Conservation (phyloP, 2,113 vertebrate species). For the Baryphthengus martii region DNA sequence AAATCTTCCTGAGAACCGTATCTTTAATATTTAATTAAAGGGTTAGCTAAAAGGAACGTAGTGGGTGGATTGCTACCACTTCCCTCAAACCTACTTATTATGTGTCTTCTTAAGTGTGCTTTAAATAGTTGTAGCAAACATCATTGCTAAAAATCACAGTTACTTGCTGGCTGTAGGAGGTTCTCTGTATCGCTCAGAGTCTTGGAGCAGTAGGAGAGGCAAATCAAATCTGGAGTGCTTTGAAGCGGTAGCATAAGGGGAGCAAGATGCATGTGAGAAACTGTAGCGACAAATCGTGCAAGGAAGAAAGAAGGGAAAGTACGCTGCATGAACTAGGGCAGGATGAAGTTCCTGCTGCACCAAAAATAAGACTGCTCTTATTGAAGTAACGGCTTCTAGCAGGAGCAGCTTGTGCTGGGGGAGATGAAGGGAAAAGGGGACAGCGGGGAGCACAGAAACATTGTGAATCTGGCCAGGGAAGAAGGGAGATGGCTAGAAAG, state of each 20-base stretch:
- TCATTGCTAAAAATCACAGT: slow-evolving; percentile 51
- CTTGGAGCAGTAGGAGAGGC: slow-evolving; percentile 30
- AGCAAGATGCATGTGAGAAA: neutral
- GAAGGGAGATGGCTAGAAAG: neutral
- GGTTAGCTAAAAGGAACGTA: slow-evolving; percentile 37
- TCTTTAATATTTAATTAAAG: slow-evolving; percentile 67
- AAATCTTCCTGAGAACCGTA: slow-evolving; percentile 43
- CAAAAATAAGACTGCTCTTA: slow-evolving; percentile 5
- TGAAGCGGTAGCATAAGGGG: slow-evolving; percentile 36
- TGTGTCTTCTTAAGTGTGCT: slow-evolving; percentile 45
- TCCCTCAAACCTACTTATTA: slow-evolving; percentile 65
- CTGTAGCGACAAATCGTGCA: neutral
- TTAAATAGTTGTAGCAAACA: slow-evolving; percentile 60
- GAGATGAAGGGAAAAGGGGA: neutral
- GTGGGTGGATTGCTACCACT: slow-evolving; percentile 61
- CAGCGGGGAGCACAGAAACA: neutral
- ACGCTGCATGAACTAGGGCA: slow-evolving; percentile 21
- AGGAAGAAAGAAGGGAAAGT: slow-evolving; percentile 20
- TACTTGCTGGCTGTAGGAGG: slow-evolving; percentile 55
- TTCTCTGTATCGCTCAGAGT: slow-evolving; percentile 27
- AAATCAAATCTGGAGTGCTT: slow-evolving; percentile 35
- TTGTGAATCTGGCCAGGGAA: neutral
- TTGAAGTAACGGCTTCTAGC: neutral
- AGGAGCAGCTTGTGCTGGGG: neutral
- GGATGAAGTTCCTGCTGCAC: neutral